Percentiles rank a stretch among this genome's conserved stretches.
Evolutionary conservation across 2,888 invertebrate species (phyloP).

Genomic region (Drymonia ruficornis): DNA sequence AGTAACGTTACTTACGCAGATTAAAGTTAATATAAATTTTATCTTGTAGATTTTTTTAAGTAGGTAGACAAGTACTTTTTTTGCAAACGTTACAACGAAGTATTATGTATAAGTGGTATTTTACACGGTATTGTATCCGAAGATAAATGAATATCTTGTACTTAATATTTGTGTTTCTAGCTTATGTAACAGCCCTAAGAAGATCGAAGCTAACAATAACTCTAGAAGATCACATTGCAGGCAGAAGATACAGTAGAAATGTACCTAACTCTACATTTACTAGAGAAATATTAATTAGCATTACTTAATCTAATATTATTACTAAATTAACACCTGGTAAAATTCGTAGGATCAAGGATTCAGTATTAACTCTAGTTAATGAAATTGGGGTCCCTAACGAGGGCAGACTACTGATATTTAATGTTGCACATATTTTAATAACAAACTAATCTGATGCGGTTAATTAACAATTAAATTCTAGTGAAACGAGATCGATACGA

Average conservation of each 20-base stretch:
- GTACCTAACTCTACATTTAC: neutral
- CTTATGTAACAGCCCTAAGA: neutral
- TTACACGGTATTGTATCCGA: neutral
- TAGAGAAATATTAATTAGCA: neutral
- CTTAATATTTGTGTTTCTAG: no score
- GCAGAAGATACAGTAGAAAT: conserved; percentile 45
- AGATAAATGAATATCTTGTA: no score
- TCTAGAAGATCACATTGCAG: conserved; percentile 80
- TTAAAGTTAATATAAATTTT: no score
- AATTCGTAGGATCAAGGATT: neutral
- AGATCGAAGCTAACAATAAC: conserved; percentile 42
- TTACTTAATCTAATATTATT: neutral
- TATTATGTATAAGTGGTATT: neutral
- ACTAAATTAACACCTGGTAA: neutral
- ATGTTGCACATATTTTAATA: no score
- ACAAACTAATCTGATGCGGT: neutral
- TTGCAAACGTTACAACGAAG: no score
- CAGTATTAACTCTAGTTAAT: neutral
- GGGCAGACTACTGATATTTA: no score
- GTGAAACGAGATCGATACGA: neutral
- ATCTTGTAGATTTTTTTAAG: no score
- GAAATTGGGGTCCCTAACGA: no score
- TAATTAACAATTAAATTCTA: conserved; percentile 1
- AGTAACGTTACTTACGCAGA: no score
- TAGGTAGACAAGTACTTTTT: no score